Evolutionary conservation across 2,797 vertebrate species (phyloP).

Genomic region (Huso huso): DNA sequence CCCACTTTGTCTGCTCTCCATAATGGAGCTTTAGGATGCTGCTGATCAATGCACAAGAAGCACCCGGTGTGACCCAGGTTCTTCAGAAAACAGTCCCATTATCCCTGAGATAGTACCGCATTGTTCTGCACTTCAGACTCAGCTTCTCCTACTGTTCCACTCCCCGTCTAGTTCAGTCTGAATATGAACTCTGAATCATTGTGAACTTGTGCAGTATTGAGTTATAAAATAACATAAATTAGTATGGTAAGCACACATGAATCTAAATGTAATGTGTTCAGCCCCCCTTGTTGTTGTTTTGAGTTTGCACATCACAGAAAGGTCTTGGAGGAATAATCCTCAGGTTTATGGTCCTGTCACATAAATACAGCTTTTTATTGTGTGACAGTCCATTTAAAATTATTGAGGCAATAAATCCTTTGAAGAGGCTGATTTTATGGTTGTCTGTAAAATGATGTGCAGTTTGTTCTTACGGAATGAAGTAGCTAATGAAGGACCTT

Average conservation of each 20-base stretch:
- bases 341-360: neutral
- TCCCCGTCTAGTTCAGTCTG: constrained; percentile 1
- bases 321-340: too few species aligned
- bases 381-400: neutral
- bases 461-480: neutral
- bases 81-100: neutral
- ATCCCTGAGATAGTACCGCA: neutral
- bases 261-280: too few species aligned
- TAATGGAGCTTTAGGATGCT: neutral
- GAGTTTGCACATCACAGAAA: too few species aligned
- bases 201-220: too few species aligned
- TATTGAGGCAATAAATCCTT: constrained; percentile 7
- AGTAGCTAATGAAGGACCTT: constrained; percentile 7
- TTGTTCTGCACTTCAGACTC: neutral
- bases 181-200: neutral
- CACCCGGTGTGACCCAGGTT: neutral
- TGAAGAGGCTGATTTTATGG: neutral
- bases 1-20: neutral
- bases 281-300: too few species aligned
- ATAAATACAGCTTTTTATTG: constrained; percentile 1
- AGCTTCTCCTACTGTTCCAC: neutral
- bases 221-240: too few species aligned
- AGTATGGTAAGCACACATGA: too few species aligned
- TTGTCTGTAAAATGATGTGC: neutral
- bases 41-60: neutral